phyloP scores from a whole-genome alignment of 2,888 invertebrate species.

The Euclidia mi region DNA sequence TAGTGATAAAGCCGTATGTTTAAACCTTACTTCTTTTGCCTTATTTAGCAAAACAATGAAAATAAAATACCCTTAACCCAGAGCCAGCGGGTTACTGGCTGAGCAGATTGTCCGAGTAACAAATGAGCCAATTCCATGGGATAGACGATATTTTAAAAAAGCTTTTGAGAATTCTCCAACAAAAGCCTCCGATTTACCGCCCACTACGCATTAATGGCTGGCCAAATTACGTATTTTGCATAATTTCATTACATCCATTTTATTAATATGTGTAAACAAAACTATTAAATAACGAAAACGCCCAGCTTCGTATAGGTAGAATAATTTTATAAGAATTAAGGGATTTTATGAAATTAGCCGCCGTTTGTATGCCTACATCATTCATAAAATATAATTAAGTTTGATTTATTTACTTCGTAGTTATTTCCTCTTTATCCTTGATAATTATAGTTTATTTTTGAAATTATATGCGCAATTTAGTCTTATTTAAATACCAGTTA shows the following conservation, averaged over 20 bases:
- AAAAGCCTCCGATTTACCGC: constrained; percentile 53
- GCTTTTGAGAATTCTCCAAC: constrained; percentile 35
- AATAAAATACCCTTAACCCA: constrained; percentile 47
- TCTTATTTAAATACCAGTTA: too few relatives aligned
- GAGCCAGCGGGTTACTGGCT: constrained; percentile 41
- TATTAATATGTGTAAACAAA: constrained; percentile 27
- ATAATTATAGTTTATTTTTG: too few relatives aligned
- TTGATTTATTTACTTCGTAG: too few relatives aligned
- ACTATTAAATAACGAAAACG: constrained; percentile 30
- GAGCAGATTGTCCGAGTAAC: constrained; percentile 64
- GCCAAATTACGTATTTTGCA: constrained; percentile 52
- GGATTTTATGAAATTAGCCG: background rate
- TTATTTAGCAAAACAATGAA: constrained; percentile 39
- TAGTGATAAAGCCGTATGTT: constrained; percentile 29
- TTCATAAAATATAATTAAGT: background rate
- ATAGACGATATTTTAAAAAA: constrained; percentile 58
- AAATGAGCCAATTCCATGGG: constrained; percentile 68
- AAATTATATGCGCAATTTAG: too few relatives aligned
- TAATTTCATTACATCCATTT: constrained; percentile 44
- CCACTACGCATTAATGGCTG: constrained; percentile 45
- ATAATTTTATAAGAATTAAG: constrained; percentile 7
- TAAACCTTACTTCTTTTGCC: constrained; percentile 29
- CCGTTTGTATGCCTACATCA: background rate
- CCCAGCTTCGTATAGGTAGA: background rate
- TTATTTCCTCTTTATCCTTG: too few relatives aligned